Percentiles rank a stretch among this genome's conserved stretches.
phyloP scores from a whole-genome alignment of 2,113 vertebrate genomes.

The Takifugu flavidus region DNA sequence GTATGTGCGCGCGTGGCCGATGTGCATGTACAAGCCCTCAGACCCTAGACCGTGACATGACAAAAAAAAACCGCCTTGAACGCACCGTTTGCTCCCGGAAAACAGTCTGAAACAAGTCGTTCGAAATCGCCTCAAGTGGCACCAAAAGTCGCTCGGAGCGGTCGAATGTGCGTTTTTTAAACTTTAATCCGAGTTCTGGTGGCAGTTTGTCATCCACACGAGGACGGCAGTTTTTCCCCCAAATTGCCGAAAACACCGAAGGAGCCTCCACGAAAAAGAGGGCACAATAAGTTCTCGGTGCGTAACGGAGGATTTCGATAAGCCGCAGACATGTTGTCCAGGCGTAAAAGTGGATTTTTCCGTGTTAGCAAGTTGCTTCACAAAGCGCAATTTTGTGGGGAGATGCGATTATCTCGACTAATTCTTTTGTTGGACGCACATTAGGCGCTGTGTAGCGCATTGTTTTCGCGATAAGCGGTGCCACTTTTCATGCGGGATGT shows the following conservation, averaged over 20 bases:
- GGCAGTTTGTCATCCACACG: no score
- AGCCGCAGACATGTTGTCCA: constrained; percentile 39
- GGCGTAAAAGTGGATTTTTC: constrained; percentile 56
- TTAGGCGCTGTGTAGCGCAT: constrained; percentile 44
- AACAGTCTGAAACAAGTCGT: constrained; percentile 26
- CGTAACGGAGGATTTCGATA: constrained; percentile 35
- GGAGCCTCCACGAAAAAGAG: constrained; percentile 3
- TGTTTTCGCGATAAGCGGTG: constrained; percentile 54
- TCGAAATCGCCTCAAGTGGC: constrained; percentile 43
- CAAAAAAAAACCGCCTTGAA: constrained; percentile 30
- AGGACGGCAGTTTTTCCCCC: neutral
- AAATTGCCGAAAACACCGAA: no score
- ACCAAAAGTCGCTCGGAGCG: constrained; percentile 41
- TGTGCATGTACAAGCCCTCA: constrained; percentile 30
- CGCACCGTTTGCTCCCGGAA: neutral
- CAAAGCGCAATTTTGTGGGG: constrained; percentile 37
- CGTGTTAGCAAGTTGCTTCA: constrained; percentile 48
- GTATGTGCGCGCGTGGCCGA: constrained; percentile 63
- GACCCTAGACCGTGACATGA: constrained; percentile 45
- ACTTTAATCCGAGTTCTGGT: no score
- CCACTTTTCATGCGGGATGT: constrained; percentile 47
- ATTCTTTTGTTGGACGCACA: constrained; percentile 68
- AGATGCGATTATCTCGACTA: constrained; percentile 63
- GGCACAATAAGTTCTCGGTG: constrained; percentile 50
- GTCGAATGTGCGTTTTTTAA: neutral